phyloP scores from a whole-genome alignment of 2,888 invertebrate genomes.

The Troides oblongomaculatus region DNA sequence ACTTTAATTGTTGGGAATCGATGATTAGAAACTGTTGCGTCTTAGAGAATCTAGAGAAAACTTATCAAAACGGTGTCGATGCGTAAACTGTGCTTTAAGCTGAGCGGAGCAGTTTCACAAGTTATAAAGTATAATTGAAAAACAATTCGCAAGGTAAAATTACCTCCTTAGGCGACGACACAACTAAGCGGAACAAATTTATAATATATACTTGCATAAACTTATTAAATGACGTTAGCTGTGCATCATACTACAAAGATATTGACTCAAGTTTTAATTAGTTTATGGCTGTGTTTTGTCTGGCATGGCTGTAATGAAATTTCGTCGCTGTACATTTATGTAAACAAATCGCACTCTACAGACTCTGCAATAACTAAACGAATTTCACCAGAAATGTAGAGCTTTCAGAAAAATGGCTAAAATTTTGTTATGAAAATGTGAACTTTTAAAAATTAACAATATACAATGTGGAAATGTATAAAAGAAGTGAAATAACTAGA shows the following conservation, averaged over 20 bases:
- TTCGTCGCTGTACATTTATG: background rate
- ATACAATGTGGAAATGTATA: background rate
- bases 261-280: background rate
- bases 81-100: conserved; percentile 31
- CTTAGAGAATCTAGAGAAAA: no score
- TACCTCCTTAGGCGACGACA: conserved; percentile 30
- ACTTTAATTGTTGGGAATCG: no score
- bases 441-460: background rate
- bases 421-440: background rate
- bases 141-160: conserved; percentile 38
- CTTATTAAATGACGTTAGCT: conserved; percentile 11
- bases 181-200: conserved; percentile 31
- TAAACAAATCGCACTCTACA: background rate
- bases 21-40: no score
- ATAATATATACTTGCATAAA: conserved; percentile 13
- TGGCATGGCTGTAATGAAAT: background rate
- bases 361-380: background rate
- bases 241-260: background rate
- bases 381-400: background rate
- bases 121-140: conserved; percentile 40
- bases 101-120: conserved; percentile 34
- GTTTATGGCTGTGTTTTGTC: background rate
- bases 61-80: background rate
- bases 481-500: no score
- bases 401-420: background rate